Percentiles rank a stretch among this genome's conserved stretches.
Conservation (phyloP, 2,113 vertebrate species). For the Probosciger aterrimus region DNA sequence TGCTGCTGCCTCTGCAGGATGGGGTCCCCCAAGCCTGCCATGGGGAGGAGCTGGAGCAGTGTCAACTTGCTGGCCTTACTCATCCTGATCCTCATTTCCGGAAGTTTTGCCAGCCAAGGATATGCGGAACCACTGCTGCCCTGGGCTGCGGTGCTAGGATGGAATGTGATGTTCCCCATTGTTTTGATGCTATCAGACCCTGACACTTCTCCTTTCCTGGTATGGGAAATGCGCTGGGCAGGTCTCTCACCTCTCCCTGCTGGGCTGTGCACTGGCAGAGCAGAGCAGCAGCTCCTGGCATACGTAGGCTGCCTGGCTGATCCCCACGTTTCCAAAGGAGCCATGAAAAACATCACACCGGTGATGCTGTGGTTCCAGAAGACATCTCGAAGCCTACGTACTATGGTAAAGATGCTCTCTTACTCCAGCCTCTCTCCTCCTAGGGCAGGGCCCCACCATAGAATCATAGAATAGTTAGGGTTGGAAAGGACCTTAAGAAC, state of each 20-base stretch:
- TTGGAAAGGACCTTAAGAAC: background rate
- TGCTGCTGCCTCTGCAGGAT: background rate
- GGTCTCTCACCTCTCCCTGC: background rate
- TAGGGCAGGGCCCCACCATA: background rate
- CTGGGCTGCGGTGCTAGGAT: background rate
- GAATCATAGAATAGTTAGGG: background rate
- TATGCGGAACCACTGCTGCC: background rate
- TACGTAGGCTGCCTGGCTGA: background rate
- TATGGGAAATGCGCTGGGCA: background rate
- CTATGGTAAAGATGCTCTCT: background rate
- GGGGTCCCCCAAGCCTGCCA: background rate
- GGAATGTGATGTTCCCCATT: background rate
- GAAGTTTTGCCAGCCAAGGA: background rate
- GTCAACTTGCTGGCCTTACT: background rate
- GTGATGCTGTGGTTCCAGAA: background rate
- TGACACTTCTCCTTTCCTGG: background rate
- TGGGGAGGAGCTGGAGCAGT: background rate
- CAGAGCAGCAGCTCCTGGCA: background rate
- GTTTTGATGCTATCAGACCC: background rate
- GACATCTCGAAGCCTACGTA: background rate
- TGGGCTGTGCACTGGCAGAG: accelerated
- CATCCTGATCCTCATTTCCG: background rate
- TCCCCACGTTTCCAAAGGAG: background rate
- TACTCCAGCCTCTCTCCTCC: background rate
- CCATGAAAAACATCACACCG: background rate